Conservation (phyloP, 2,113 vertebrate species). For the Hyaena hyaena region DNA sequence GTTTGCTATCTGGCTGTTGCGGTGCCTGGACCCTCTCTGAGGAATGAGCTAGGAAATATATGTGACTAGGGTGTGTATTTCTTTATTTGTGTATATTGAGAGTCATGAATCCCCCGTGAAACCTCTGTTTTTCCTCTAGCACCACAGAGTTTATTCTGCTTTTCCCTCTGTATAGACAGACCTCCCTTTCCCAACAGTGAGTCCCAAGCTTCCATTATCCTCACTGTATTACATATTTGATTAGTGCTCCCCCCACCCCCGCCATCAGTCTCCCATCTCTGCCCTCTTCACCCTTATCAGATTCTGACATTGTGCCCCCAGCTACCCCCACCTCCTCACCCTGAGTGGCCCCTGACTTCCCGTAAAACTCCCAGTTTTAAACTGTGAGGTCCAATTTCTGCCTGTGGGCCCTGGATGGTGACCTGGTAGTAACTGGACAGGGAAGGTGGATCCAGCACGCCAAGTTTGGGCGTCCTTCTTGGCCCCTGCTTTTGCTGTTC, state of each 20-base stretch:
- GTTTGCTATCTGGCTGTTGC: neutral
- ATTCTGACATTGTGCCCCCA: neutral
- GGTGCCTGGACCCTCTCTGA: neutral
- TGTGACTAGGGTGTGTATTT: rapidly evolving
- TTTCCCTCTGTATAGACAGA: neutral
- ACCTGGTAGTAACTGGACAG: neutral
- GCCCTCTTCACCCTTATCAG: neutral
- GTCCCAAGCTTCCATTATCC: neutral
- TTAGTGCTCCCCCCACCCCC: neutral
- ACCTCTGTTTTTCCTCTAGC: neutral
- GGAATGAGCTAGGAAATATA: neutral
- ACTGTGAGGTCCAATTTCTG: neutral
- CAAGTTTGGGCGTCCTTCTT: rapidly evolving
- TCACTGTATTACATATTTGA: neutral
- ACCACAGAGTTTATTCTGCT: neutral
- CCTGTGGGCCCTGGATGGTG: neutral
- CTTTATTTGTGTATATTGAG: neutral
- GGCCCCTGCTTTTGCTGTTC: neutral
- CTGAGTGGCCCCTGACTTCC: neutral
- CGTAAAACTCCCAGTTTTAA: neutral
- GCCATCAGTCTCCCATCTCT: neutral
- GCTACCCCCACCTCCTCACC: neutral
- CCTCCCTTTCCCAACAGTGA: neutral
- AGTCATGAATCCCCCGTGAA: neutral
- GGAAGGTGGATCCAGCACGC: neutral